Base-by-base conservation (phyloP, 2,113 vertebrate genomes). In the Numenius arquata region DNA sequence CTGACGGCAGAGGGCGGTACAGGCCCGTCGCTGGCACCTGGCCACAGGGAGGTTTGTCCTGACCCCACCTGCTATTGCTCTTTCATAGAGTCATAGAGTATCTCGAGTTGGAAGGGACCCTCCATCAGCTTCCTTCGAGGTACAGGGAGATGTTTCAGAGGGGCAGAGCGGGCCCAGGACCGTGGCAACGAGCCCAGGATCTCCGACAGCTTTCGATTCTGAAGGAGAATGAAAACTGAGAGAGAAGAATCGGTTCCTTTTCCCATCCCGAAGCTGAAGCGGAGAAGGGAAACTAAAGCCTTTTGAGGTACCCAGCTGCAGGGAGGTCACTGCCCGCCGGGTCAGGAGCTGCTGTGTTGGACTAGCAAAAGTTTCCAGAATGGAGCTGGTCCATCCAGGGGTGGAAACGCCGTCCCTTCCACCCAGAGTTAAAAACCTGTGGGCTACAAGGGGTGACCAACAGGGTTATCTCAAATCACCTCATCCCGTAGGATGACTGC, bases 1-100 rank as follows among this genome's bases (percentile, higher is more conserved):
- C 78, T 72, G 91, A 83, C 95, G 12, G 95, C 96, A 96, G 95
- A 92, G 95, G 96, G 96, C 93, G 26, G 89, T 87, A 61, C 40
- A 68, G 75, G 36, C 84, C 72, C 19, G 5, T 13, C 1, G 2
- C 79, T 43, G 45, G 25, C 1, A 2, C 61, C n/a, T 30, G 14
- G 0, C 65, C 2, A 2, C 45, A 12, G 20, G 14, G 34, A 38
- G 11, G 47, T 30, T 2, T 16, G 32, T 43, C 62, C 17, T 9
- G 14, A n/a, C 11, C 53, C 62, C 10, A 25, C 45, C 47, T 55
- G 43, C 13, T 23, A 1, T 3, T 15, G 47, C 71, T 53, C 12
- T 8, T 21, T 7, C 52, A 20, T 30, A 19, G 18, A 41, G 41
- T 41, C 27, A 19, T 8, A 63, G 38, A 14, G 3, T 14, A 41